Conservation (phyloP, 2,113 vertebrate genomes). For the Proterorhinus semilunaris region DNA sequence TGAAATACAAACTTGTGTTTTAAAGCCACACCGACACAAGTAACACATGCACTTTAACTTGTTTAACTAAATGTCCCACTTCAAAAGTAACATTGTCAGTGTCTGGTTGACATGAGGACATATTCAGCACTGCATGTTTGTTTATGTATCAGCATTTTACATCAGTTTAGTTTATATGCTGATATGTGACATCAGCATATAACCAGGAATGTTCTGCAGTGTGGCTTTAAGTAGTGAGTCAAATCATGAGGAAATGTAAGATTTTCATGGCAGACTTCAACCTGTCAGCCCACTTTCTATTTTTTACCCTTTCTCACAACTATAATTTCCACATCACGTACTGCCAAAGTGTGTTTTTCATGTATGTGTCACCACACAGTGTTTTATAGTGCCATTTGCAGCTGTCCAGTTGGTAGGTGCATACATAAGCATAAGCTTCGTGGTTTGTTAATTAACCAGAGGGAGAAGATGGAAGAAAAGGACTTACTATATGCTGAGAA, state of each 20-base stretch:
- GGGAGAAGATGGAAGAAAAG: neutral
- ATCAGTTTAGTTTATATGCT: too few species aligned
- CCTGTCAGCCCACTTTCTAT: conserved; percentile 28
- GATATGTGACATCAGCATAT: too few species aligned
- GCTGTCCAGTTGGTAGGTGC: conserved; percentile 35
- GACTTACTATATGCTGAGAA: conserved; percentile 84
- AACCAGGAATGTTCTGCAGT: too few species aligned
- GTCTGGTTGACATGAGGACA: too few species aligned
- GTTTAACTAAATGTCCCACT: too few species aligned
- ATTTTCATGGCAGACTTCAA: conserved; percentile 49
- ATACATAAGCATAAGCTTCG: too few species aligned
- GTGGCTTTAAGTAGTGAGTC: conserved; percentile 10
- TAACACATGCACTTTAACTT: too few species aligned
- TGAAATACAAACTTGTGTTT: conserved; percentile 6
- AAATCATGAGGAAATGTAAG: conserved; percentile 47
- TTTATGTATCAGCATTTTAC: too few species aligned
- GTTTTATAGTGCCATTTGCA: conserved; percentile 55
- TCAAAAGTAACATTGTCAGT: too few species aligned
- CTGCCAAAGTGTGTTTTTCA: conserved; percentile 17
- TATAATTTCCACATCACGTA: conserved; percentile 26
- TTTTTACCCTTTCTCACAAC: conserved; percentile 25
- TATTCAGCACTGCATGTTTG: too few species aligned
- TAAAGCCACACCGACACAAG: neutral
- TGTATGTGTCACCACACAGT: conserved; percentile 40
- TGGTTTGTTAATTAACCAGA: neutral